A percentile compares a stretch with the other conserved stretches of the same genome.
phyloP scores from a whole-genome alignment of 2,888 invertebrate genomes.

The Synergus laeviventris region DNA sequence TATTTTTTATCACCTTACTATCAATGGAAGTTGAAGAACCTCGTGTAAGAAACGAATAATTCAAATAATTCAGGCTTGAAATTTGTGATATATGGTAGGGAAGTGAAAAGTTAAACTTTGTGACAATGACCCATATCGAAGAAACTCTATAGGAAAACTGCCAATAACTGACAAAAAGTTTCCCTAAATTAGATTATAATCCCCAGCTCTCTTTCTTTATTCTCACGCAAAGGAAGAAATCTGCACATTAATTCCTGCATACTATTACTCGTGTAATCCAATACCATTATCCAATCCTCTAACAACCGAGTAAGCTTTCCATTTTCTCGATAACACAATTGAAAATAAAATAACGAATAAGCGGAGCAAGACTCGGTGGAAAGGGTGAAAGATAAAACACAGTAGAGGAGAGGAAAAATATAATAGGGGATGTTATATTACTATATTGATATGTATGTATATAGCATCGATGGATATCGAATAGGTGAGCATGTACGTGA shows the following conservation, averaged over 20 bases:
- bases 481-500: conserved; percentile 73
- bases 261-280: conserved; percentile 29
- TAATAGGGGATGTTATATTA: conserved; percentile 57
- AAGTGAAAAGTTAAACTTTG: no score
- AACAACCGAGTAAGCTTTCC: conserved; percentile 34
- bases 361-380: conserved; percentile 30
- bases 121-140: no score
- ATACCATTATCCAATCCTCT: conserved; percentile 37
- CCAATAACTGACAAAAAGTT: conserved; percentile 3
- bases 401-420: conserved; percentile 57
- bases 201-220: not conserved
- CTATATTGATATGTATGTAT: not conserved
- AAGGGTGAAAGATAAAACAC: conserved; percentile 15
- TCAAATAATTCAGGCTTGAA: no score
- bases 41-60: no score
- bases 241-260: conserved; percentile 34
- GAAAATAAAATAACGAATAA: conserved; percentile 36
- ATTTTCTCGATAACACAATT: conserved; percentile 40
- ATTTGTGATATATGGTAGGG: no score
- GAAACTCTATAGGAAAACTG: not conserved
- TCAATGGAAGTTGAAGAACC: no score
- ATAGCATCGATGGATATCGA: conserved; percentile 71
- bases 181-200: conserved; percentile 10
- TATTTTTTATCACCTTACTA: no score
- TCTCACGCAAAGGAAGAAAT: not conserved